These are phyloP conservation scores for Bombus pyrosoma DNA, from an alignment of 1,140 invertebrate genomes.

Conservation along the genomic window DNA sequence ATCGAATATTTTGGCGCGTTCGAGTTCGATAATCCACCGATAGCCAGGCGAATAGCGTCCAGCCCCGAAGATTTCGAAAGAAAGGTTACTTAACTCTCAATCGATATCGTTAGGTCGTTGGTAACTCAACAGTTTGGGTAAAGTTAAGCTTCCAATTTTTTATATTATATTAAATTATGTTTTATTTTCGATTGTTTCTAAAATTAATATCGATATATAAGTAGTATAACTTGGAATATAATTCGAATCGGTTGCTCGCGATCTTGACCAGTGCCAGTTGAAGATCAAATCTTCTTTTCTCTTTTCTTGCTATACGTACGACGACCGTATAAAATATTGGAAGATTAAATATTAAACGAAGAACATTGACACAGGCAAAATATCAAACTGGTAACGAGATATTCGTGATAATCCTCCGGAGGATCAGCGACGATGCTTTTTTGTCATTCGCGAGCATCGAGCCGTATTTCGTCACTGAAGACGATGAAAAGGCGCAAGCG, in stretches of 20 bases:
- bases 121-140: no score
- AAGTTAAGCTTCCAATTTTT: background rate
- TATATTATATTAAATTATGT: background rate
- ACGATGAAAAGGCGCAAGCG: conserved; percentile 59
- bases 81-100: conserved; percentile 57
- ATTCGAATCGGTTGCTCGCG: no score
- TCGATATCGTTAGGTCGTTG: background rate
- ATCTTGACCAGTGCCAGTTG: no score
- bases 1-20: conserved; percentile 73
- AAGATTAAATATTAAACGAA: background rate
- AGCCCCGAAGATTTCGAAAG: conserved; percentile 68
- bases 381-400: conserved; percentile 72
- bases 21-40: conserved; percentile 67
- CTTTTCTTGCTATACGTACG: background rate
- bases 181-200: background rate
- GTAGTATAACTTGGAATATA: no score
- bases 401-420: conserved; percentile 69
- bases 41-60: conserved; percentile 69
- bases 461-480: conserved; percentile 71
- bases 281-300: background rate
- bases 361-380: conserved; percentile 61
- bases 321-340: background rate
- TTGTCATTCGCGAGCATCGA: conserved; percentile 74
- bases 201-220: no score
- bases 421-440: conserved; percentile 72